Evolutionary conservation across 2,888 invertebrate species (phyloP).

Genomic region (Eupeodes luniger): DNA sequence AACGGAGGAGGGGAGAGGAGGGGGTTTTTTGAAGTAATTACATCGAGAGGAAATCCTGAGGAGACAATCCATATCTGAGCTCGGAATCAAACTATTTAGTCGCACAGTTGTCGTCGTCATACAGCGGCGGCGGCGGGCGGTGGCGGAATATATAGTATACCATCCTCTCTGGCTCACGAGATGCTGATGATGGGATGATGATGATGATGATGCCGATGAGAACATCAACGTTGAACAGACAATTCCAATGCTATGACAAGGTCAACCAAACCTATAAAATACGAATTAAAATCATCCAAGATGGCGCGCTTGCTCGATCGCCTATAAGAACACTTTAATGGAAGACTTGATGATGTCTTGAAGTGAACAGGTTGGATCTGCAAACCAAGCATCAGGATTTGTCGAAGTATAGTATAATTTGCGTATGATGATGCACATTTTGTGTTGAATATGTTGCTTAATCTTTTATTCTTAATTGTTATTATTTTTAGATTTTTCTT

Average conservation of each 20-base stretch:
- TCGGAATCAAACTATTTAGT: conserved; percentile 69
- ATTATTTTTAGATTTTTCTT: conserved; percentile 70
- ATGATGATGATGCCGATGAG: conserved; percentile 7
- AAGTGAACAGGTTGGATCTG: conserved; percentile 32
- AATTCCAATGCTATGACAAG: conserved; percentile 67
- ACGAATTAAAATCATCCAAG: conserved; percentile 73
- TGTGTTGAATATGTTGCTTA: conserved; percentile 21
- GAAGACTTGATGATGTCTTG: not conserved
- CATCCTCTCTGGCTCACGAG: not conserved
- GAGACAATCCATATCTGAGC: conserved; percentile 66
- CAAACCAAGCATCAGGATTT: too few relatives aligned
- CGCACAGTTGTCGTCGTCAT: not conserved
- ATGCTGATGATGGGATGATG: not conserved
- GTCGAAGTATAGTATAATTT: not conserved
- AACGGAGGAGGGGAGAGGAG: not conserved
- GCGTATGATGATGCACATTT: not conserved
- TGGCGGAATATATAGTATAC: too few relatives aligned
- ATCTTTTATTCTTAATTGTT: conserved; percentile 58
- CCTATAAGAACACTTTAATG: not conserved
- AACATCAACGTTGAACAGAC: not conserved
- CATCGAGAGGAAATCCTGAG: conserved; percentile 54
- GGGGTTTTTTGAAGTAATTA: conserved; percentile 52
- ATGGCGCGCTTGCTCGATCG: conserved; percentile 26
- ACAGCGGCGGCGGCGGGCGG: too few relatives aligned
- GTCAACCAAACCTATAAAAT: conserved; percentile 74